Evolutionary conservation across 2,113 vertebrate species (phyloP), one percentile per base, ranked within the genome.

Genomic region (Regulus satrapa): DNA sequence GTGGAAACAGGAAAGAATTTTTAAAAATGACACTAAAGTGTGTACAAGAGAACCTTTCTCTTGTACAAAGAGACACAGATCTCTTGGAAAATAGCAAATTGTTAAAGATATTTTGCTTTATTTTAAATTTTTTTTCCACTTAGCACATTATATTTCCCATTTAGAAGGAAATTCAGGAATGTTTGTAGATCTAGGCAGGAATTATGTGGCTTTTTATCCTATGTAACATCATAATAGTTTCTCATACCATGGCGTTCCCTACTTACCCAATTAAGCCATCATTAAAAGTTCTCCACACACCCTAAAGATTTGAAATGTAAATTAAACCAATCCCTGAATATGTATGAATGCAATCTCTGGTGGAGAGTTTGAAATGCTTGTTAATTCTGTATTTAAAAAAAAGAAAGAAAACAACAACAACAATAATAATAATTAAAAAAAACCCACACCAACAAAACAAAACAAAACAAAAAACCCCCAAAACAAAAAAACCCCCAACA

Each of bases 401-500:
- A 45, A n/a, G 29, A 61, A 28, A 31, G 21, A 28, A n/a, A n/a
- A n/a, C n/a, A n/a, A n/a, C n/a, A n/a, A n/a, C n/a, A n/a, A n/a
- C n/a, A n/a, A n/a, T n/a, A n/a, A n/a, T n/a, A n/a, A n/a, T n/a
- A n/a, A n/a, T n/a, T n/a, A n/a, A n/a, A n/a, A n/a, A n/a, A n/a
- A n/a, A n/a, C n/a, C n/a, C n/a, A n/a, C n/a, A n/a, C n/a, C n/a
- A n/a, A n/a, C n/a, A n/a, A n/a, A n/a, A n/a, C n/a, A n/a, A n/a
- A n/a, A n/a, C n/a, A n/a, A n/a, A n/a, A n/a, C n/a, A 38, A 8
- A 26, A 26, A 46, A 14, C 6, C 40, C 12, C n/a, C n/a, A n/a
- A n/a, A n/a, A n/a, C n/a, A n/a, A n/a, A 34, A n/a, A 14, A 6
- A 16, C 14, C 29, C 29, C 1, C 16, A 28, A 5, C 2, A 16